A percentile compares a stretch with the other conserved stretches of the same genome.
These are phyloP conservation scores for Illadopsis cleaveri DNA, from an alignment of 2,113 vertebrate species.

Conservation along the genomic window DNA sequence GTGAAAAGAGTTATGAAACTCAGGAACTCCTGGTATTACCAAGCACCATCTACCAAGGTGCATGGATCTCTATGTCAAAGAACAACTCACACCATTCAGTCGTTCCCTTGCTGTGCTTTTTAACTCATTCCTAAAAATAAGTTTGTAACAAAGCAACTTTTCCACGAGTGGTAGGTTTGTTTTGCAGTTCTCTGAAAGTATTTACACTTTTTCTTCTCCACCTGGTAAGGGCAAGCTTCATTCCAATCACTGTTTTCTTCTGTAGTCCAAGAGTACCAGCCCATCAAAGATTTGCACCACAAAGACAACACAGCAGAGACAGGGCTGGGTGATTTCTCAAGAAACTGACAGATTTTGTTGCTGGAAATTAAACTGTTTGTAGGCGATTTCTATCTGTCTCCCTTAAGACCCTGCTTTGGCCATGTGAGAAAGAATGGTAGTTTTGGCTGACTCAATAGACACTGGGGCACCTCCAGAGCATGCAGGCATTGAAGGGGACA, in stretches of 20 bases:
- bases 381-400: background rate
- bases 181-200: background rate
- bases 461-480: background rate
- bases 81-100: background rate
- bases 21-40: background rate
- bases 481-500: background rate
- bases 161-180: background rate
- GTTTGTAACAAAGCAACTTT: background rate
- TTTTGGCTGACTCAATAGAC: background rate
- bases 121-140: background rate
- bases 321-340: background rate
- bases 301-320: background rate
- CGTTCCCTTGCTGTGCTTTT: background rate
- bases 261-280: background rate
- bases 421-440: background rate
- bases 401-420: background rate
- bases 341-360: background rate
- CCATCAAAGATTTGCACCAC: background rate
- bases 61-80: background rate
- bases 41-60: background rate
- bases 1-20: background rate
- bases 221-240: background rate
- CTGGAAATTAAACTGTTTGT: background rate
- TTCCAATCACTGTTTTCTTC: background rate
- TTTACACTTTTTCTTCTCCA: background rate